Base-by-base conservation (phyloP, 2,797 vertebrate genomes). In the Myotis planiceps region DNA sequence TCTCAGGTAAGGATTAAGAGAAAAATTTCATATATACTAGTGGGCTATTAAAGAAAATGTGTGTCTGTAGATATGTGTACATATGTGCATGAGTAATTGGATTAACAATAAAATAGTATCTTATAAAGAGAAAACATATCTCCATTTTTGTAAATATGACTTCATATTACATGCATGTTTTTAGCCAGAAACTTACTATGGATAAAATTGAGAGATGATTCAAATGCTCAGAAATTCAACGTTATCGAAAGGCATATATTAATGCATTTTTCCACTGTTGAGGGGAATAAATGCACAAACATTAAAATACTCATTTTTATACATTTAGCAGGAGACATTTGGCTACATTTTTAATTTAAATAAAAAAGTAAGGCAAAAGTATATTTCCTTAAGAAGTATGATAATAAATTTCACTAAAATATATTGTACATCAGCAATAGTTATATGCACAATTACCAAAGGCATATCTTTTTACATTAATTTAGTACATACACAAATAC, bases 391-490 rank as follows among this genome's bases (percentile, higher is more conserved):
- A 83, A 80, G 49, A 97, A 97, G 96, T 53, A 72, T 95, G 92
- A 93, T 76, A 68, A 15, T 95, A 95, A 80, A 86, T 97, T 97
- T 97, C 92, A 74, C 76, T 23, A 96, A 95, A 68, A 49, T 87
- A 66, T 47, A 65, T 66, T 95, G 42, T 82, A 90, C 82, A 81
- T 96, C 97, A 97, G 10, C 37, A 92, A 94, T 96, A 97, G 92
- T 94, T 97, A 96, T 91, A 96, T 97, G 95, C 75, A 97, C 97
- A 96, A 16, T 18, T 91, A 97, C 96, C 37, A 95, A 85, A 93
- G 86, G 53, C 60, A 95, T 82, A 95, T 96, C 69, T 97, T 98
- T 96, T 98, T 94, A 98, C 97, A 65, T 75, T 97, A 97, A 85
- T 95, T 89, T 90, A 92, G 76, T 72, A 93, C 60, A 74, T 1